Base-by-base conservation (phyloP, 2,797 vertebrate species). In the Diplodus sargus region DNA sequence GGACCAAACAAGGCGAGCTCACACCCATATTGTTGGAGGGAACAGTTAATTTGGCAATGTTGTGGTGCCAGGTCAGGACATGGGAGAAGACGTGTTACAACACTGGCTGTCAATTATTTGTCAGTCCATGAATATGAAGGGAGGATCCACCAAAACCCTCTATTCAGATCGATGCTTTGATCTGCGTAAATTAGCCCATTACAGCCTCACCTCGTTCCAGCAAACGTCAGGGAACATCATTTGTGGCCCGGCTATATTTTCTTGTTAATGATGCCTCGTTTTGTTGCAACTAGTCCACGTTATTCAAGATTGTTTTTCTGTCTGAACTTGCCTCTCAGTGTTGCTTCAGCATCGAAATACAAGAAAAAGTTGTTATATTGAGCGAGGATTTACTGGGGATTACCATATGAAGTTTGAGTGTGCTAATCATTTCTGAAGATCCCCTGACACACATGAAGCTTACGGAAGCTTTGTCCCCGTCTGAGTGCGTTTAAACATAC, bases 31-130 rank as follows among this genome's bases (percentile, higher is more conserved):
- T 64, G 63, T 82, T 8, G 5, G 60, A 47, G 43, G 11, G 17
- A 66, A 82, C 70, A 84, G 49, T 72, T 63, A 73, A 51, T 82
- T 76, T 79, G 71, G 65, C 30, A 23, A 56, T 30, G 51, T 47
- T 67, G 62, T 42, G 65, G 17, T 48, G 56, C 47, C 22, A 25
- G 65, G 70, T 71, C 42, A 49, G 23, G 70, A 67, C 2, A 0
- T 58, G 73, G 66, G 83, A 80, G 87, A 70, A 84, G 81, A 69
- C 71, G 57, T 83, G 87, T 87, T 76, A 45, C 17, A 72, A 83
- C 85, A 81, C 5, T 45, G 60, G 45, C 51, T 64, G n/a, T 16
- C 49, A 61, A 59, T 79, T 70, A 76, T 78, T 67, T 74, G 42
- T 25, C 34, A 63, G 39, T 66, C 62, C 52, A 62, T 71, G 51